phyloP scores from a whole-genome alignment of 2,797 vertebrate genomes.

The Sebastes diploproa region DNA sequence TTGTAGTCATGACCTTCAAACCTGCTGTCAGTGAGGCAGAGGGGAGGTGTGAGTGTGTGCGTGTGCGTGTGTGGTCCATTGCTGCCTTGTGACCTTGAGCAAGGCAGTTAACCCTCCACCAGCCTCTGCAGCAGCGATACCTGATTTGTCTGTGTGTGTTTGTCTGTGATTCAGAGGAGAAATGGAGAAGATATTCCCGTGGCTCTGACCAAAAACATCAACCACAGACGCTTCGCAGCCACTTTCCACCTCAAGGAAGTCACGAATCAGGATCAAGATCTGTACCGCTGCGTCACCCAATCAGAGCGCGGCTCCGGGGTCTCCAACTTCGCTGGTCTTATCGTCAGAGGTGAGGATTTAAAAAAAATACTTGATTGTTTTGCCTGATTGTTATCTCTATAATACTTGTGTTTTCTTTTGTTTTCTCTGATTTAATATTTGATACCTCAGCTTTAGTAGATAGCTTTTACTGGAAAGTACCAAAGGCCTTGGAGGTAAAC shows the following conservation, averaged over 20 bases:
- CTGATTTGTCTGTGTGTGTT: slow-evolving; percentile 18
- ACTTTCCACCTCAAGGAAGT: slow-evolving; percentile 95
- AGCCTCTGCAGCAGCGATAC: neutral
- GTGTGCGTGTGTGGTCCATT: neutral
- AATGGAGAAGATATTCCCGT: slow-evolving; percentile 98
- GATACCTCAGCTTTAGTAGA: neutral
- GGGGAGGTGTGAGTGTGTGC: neutral
- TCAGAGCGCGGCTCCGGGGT: slow-evolving; percentile 96
- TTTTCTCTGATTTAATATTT: slow-evolving; percentile 2
- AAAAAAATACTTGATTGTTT: neutral
- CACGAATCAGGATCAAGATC: slow-evolving; percentile 93
- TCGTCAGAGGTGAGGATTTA: slow-evolving; percentile 90
- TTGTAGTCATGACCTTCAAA: slow-evolving; percentile 77
- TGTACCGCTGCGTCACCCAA: slow-evolving; percentile 97
- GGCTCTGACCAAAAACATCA: slow-evolving; percentile 96
- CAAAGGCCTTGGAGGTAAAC: too few species aligned
- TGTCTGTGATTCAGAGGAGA: slow-evolving; percentile 83
- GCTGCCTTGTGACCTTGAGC: slow-evolving; percentile 60
- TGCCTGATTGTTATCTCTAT: neutral
- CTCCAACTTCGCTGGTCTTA: slow-evolving; percentile 96
- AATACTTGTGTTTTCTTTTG: neutral
- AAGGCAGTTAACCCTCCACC: slow-evolving; percentile 39
- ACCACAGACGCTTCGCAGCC: slow-evolving; percentile 96
- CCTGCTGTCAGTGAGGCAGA: slow-evolving; percentile 54
- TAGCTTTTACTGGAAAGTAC: neutral